Evolutionary conservation across 2,888 invertebrate species (phyloP).

Genomic region (Eulithis prunata): DNA sequence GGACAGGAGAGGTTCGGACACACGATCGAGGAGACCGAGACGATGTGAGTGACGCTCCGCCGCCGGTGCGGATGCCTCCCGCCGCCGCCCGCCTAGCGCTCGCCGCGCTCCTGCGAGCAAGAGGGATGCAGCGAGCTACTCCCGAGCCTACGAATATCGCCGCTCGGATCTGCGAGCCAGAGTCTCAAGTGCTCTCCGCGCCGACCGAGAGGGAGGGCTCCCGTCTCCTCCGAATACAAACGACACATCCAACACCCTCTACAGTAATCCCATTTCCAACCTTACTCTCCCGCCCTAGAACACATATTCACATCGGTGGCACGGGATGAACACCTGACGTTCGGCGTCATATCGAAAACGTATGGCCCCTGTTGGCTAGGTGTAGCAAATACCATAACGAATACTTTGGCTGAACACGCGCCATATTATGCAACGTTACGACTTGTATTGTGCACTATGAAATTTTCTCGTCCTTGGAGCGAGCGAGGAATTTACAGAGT

Average conservation of each 20-base stretch:
- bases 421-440: slow-evolving; percentile 81
- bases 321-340: slow-evolving; percentile 82
- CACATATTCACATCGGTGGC: slow-evolving; percentile 56
- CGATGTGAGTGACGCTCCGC: slow-evolving; percentile 79
- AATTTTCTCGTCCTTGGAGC: slow-evolving; percentile 69
- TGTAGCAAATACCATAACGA: slow-evolving; percentile 84
- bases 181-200: slow-evolving; percentile 77
- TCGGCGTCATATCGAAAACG: slow-evolving; percentile 82
- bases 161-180: slow-evolving; percentile 74
- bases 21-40: slow-evolving; percentile 77
- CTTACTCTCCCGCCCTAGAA: slow-evolving; percentile 55
- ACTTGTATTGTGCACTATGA: slow-evolving; percentile 74
- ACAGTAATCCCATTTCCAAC: slow-evolving; percentile 53
- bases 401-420: slow-evolving; percentile 82
- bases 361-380: slow-evolving; percentile 82
- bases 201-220: slow-evolving; percentile 78
- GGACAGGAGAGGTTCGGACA: slow-evolving; percentile 81
- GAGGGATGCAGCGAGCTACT: slow-evolving; percentile 77
- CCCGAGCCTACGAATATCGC: slow-evolving; percentile 74
- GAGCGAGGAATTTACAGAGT: slow-evolving; percentile 45
- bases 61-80: slow-evolving; percentile 65
- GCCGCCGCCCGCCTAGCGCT: slow-evolving; percentile 66
- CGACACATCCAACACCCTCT: slow-evolving; percentile 52
- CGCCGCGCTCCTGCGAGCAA: slow-evolving; percentile 69
- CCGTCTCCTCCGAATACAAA: slow-evolving; percentile 52